phyloP scores from a whole-genome alignment of 2,113 vertebrate species.

The Mus spicilegus region DNA sequence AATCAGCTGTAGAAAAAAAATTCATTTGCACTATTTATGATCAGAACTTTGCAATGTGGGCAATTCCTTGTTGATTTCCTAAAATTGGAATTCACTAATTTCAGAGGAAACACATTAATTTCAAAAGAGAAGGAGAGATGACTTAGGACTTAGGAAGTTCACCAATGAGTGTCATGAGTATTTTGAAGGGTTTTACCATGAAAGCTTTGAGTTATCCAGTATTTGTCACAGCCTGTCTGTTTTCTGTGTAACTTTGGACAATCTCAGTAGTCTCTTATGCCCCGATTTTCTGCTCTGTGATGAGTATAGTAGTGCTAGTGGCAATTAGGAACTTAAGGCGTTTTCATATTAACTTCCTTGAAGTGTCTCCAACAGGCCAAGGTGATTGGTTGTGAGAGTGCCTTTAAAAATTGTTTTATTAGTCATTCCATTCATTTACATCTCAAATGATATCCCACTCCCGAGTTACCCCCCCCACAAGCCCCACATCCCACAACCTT shows the following conservation, averaged over 20 bases:
- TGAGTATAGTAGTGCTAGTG: not conserved
- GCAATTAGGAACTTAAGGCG: not conserved
- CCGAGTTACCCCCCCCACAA: too few species aligned
- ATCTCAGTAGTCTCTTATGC: not conserved
- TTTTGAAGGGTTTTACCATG: not conserved
- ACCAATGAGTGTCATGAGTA: not conserved
- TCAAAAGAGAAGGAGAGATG: not conserved
- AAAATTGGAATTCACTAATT: not conserved
- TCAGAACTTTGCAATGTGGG: not conserved
- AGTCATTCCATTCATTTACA: too few species aligned
- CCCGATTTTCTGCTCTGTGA: not conserved
- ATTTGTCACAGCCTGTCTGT: not conserved
- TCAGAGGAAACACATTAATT: conserved; percentile 11
- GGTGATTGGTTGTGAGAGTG: not conserved
- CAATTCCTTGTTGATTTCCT: not conserved
- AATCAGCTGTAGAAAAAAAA: not conserved
- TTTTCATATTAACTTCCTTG: not conserved
- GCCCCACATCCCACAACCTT: too few species aligned
- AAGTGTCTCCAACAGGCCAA: not conserved
- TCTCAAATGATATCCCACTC: too few species aligned
- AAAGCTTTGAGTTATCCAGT: not conserved
- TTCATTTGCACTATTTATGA: not conserved
- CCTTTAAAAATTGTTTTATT: too few species aligned
- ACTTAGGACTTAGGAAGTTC: not conserved
- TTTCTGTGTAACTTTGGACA: not conserved